These are phyloP conservation scores for Tubulanus polymorphus DNA, from an alignment of 2,888 invertebrate species.

Conservation along the genomic window DNA sequence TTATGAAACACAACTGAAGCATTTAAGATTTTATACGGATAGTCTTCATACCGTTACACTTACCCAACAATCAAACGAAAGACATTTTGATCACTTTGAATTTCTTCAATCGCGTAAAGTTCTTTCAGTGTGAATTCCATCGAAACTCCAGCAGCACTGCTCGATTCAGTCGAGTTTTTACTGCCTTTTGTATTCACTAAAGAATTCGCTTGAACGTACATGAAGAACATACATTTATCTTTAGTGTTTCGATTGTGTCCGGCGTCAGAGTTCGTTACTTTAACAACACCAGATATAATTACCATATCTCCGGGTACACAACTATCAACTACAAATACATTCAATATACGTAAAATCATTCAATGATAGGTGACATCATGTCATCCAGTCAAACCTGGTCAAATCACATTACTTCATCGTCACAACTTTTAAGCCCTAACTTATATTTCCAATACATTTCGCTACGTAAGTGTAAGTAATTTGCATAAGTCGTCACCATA, in stretches of 20 bases:
- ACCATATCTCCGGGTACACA: slow-evolving; percentile 87
- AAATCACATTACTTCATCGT: too few species aligned
- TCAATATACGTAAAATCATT: background rate
- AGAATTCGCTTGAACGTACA: slow-evolving; percentile 78
- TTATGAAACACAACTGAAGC: background rate
- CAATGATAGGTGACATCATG: background rate
- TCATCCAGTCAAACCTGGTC: background rate
- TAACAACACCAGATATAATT: slow-evolving; percentile 80
- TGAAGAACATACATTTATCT: slow-evolving; percentile 55
- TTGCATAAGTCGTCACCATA: background rate
- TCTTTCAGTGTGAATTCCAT: slow-evolving; percentile 67
- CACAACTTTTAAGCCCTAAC: too few species aligned
- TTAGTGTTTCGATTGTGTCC: slow-evolving; percentile 40
- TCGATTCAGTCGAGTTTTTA: slow-evolving; percentile 28
- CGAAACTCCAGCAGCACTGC: slow-evolving; percentile 55
- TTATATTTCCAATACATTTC: too few species aligned
- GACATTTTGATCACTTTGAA: slow-evolving; percentile 68
- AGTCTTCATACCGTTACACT: slow-evolving; percentile 9
- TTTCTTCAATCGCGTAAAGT: slow-evolving; percentile 68
- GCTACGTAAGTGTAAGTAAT: too few species aligned
- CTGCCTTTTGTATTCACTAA: slow-evolving; percentile 65
- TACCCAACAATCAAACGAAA: slow-evolving; percentile 72
- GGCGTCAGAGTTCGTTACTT: slow-evolving; percentile 53
- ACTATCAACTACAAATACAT: slow-evolving; percentile 61
- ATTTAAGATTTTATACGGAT: background rate